phyloP scores from a whole-genome alignment of 1,140 invertebrate species.

The Drosophila takahashii region DNA sequence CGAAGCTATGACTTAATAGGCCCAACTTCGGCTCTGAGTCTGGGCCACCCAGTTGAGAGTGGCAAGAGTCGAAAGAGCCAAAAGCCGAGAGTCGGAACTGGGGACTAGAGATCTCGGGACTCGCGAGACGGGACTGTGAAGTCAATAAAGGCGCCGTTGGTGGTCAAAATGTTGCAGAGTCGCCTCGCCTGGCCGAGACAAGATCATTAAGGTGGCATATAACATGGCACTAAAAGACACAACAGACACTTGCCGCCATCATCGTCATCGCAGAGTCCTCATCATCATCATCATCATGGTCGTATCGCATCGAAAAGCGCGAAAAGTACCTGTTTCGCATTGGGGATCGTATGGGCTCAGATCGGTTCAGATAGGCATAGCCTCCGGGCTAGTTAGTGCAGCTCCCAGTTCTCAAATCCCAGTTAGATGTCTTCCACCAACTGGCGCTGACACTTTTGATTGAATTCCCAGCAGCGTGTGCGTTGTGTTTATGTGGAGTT shows the following conservation, averaged over 20 bases:
- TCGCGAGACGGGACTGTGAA: slow-evolving; percentile 47
- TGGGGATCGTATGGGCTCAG: slow-evolving; percentile 21
- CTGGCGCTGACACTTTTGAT: slow-evolving; percentile 81
- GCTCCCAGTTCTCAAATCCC: slow-evolving; percentile 15
- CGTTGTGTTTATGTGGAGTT: slow-evolving; percentile 13
- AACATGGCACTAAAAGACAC: slow-evolving; percentile 83
- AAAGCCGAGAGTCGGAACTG: slow-evolving; percentile 17
- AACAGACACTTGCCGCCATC: slow-evolving; percentile 76
- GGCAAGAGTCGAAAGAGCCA: slow-evolving; percentile 15
- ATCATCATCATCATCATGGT: slow-evolving; percentile 36
- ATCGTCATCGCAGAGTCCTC: background rate
- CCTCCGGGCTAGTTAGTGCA: slow-evolving; percentile 65
- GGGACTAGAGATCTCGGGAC: slow-evolving; percentile 37
- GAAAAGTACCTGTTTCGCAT: slow-evolving; percentile 78
- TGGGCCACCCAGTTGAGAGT: slow-evolving; percentile 53
- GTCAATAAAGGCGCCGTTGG: slow-evolving; percentile 84
- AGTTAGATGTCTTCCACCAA: slow-evolving; percentile 63
- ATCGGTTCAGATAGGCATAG: slow-evolving; percentile 20
- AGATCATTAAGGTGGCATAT: slow-evolving; percentile 84
- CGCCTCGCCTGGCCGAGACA: slow-evolving; percentile 75
- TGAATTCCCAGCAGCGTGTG: slow-evolving; percentile 81
- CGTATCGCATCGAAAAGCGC: slow-evolving; percentile 32
- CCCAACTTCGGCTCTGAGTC: slow-evolving; percentile 46
- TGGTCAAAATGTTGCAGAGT: slow-evolving; percentile 78
- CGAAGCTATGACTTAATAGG: slow-evolving; percentile 84